A percentile compares a stretch with the other conserved stretches of the same genome.
Evolutionary conservation across 2,113 vertebrate species (phyloP).

Genomic region (Anser cygnoides): DNA sequence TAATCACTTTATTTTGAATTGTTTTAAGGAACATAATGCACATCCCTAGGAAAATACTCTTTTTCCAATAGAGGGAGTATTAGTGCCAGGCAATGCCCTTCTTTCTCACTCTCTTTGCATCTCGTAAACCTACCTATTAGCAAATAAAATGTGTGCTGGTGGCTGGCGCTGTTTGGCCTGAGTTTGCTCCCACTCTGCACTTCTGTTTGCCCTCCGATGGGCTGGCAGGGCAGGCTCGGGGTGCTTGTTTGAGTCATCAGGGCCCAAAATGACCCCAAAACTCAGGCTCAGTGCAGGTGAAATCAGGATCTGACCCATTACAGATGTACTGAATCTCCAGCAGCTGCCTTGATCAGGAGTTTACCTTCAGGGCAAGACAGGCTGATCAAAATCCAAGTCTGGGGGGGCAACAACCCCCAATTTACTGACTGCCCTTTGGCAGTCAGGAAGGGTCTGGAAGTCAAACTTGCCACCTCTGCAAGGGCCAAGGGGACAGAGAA

Average conservation of each 20-base stretch:
- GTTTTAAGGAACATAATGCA: neutral
- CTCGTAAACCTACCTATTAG: neutral
- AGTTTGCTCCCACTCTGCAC: neutral
- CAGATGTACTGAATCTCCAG: neutral
- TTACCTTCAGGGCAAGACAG: neutral
- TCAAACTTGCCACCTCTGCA: neutral
- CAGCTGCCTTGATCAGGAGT: neutral
- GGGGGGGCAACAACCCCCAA: neutral
- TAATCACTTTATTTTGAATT: neutral
- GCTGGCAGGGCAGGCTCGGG: rapidly evolving
- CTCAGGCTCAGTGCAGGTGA: neutral
- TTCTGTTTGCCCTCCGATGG: neutral
- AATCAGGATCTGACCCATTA: neutral
- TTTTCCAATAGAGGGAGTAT: conserved; percentile 71
- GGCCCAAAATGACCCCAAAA: neutral
- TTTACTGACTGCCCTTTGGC: conserved; percentile 2
- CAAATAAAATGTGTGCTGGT: neutral
- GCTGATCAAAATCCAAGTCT: conserved; percentile 8
- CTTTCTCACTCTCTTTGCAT: conserved; percentile 8
- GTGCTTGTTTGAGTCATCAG: rapidly evolving
- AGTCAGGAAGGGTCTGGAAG: neutral
- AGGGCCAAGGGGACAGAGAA: neutral
- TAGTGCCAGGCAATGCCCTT: conserved; percentile 59
- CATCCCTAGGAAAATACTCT: conserved; percentile 41
- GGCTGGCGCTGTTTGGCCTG: neutral